Conservation (phyloP, 2,113 vertebrate species). For the Ptychochromis oligacanthus region DNA sequence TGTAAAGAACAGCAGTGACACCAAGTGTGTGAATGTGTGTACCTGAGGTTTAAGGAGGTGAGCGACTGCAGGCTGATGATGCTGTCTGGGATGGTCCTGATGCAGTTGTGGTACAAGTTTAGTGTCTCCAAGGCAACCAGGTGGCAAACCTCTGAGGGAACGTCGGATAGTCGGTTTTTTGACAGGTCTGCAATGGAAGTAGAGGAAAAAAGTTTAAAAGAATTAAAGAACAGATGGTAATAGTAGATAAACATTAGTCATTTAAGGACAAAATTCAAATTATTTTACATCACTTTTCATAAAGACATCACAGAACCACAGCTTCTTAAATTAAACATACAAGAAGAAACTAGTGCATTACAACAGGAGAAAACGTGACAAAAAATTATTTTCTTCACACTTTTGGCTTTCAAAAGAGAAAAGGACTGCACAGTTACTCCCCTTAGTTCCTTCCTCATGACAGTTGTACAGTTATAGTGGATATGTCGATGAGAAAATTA, state of each 20-base stretch:
- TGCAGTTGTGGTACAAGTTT: conserved; percentile 96
- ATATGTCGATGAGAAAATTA: background rate
- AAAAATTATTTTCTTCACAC: too few relatives aligned
- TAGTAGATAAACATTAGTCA: background rate
- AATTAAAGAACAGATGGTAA: background rate
- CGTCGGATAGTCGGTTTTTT: conserved; percentile 90
- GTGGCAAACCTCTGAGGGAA: conserved; percentile 89
- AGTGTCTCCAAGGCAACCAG: conserved; percentile 93
- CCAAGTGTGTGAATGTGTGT: conserved; percentile 16
- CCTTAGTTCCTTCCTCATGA: too few relatives aligned
- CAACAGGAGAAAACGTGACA: too few relatives aligned
- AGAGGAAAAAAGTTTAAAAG: background rate
- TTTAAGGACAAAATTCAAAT: background rate
- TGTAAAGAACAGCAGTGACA: background rate
- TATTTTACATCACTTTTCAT: background rate
- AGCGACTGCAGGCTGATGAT: conserved; percentile 89
- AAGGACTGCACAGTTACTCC: background rate
- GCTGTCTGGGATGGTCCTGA: conserved; percentile 90
- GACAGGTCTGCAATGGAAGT: conserved; percentile 85
- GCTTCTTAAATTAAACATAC: background rate
- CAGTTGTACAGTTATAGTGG: too few relatives aligned
- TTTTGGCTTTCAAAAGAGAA: too few relatives aligned
- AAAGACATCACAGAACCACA: background rate
- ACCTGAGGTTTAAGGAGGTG: conserved; percentile 95
- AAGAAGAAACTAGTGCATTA: background rate